These are phyloP conservation scores for Phoronis australis DNA, from an alignment of 2,888 invertebrate genomes.

Conservation along the genomic window DNA sequence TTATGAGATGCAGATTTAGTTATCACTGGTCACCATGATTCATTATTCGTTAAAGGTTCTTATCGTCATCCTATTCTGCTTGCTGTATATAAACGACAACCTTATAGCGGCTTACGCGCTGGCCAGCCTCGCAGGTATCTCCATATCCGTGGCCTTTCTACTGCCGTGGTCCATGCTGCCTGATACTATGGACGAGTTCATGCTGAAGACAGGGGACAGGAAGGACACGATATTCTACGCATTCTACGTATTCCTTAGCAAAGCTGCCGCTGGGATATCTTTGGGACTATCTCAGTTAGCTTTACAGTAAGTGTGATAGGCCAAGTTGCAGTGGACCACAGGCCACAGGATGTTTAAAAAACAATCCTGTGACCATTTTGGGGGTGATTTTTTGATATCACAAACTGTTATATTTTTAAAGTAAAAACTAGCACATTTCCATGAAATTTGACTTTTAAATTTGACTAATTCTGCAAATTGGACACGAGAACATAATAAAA, in stretches of 20 bases:
- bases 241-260: slow-evolving; percentile 47
- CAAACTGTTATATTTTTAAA: too few species aligned
- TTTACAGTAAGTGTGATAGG: slow-evolving; percentile 32
- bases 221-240: slow-evolving; percentile 46
- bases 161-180: slow-evolving; percentile 47
- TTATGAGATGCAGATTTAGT: too few species aligned
- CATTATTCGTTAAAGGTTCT: slow-evolving; percentile 26
- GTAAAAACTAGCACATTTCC: too few species aligned
- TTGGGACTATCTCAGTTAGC: slow-evolving; percentile 38
- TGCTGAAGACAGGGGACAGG: slow-evolving; percentile 31
- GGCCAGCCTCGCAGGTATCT: slow-evolving; percentile 28
- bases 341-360: too few species aligned
- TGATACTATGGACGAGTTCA: slow-evolving; percentile 41
- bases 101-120: slow-evolving; percentile 19
- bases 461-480: too few species aligned
- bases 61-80: slow-evolving; percentile 23
- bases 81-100: slow-evolving; percentile 23
- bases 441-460: too few species aligned
- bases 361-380: too few species aligned
- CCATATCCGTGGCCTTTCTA: slow-evolving; percentile 34
- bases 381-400: too few species aligned
- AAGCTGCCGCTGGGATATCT: slow-evolving; percentile 36
- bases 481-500: too few species aligned
- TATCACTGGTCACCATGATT: too few species aligned
- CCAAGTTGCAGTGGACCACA: too few species aligned